Base-by-base conservation (phyloP, 2,888 invertebrate genomes). In the Erebia aethiops region DNA sequence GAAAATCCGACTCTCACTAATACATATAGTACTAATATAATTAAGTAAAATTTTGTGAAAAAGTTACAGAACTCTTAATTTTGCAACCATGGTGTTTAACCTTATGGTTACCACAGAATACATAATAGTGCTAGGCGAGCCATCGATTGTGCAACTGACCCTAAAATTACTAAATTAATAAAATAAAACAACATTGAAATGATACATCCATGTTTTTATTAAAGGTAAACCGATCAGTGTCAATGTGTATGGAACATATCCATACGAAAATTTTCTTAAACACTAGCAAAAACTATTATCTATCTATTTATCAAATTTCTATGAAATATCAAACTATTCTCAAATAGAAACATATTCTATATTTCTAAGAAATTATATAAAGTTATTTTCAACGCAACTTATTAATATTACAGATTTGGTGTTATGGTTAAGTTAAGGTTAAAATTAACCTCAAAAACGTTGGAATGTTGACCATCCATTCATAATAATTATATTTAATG, bases 131-230 rank as follows among this genome's bases (percentile, higher is more conserved):
- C n/a, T n/a, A n/a, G n/a, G n/a, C n/a, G n/a, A n/a, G n/a, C n/a
- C 35, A 35, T 35, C 7, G 35, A 35, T 35, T 5, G 35, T 7
- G 35, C 5, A 35, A 35, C 26, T 26, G 26, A 26, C 35, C 35
- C 35, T 35, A 35, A 35, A 35, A 35, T 35, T 35, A 35, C 7
- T 35, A 35, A 35, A 35, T 35, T 35, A 35, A 5, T 35, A 14
- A 61, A 71, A 71, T 65, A 71, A 72, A 76, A 73, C 54, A 71
- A 73, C 35, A 60, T 56, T 69, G 10, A 61, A 58, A 71, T 77
- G 52, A 73, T 75, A 75, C 67, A 77, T 75, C 72, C 74, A 75
- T 67, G n/a, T 51, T 49, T 79, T 77, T 76, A 78, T 76, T 78
- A 67, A 73, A 76, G 70, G 73, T 75, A 72, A 65, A 56, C 69